These are phyloP conservation scores for Anarsia innoxiella DNA, from an alignment of 2,888 invertebrate species.

Conservation along the genomic window DNA sequence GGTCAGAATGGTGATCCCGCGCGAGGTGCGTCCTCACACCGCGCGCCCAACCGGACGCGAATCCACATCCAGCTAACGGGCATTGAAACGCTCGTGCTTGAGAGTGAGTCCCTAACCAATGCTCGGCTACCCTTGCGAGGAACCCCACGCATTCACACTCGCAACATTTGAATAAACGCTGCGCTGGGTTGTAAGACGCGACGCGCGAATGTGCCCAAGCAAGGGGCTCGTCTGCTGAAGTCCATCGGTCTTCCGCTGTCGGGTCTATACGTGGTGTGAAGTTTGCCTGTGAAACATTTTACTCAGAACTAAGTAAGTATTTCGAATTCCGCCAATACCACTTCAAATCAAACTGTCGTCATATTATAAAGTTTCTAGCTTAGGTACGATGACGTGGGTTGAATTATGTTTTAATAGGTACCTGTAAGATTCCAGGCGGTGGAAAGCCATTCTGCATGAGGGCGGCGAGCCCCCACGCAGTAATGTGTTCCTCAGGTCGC, in stretches of 20 bases:
- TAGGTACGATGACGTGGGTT: background rate
- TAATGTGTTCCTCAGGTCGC: conserved; percentile 83
- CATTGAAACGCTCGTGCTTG: conserved; percentile 80
- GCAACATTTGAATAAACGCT: conserved; percentile 83
- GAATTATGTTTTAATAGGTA: too few relatives aligned
- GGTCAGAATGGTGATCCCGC: conserved; percentile 81
- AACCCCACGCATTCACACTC: conserved; percentile 86
- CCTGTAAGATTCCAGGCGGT: conserved; percentile 76
- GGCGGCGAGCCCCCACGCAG: conserved; percentile 83
- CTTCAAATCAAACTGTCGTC: too few relatives aligned
- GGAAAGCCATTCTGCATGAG: conserved; percentile 85
- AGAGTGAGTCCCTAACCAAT: conserved; percentile 82
- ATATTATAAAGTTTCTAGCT: too few relatives aligned
- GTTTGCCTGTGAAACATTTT: conserved; percentile 66
- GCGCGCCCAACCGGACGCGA: conserved; percentile 84
- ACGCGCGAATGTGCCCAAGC: conserved; percentile 87
- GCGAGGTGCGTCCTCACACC: conserved; percentile 83
- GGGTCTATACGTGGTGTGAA: conserved; percentile 72
- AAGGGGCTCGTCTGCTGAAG: conserved; percentile 81
- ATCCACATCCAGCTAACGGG: conserved; percentile 81
- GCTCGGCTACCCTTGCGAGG: conserved; percentile 82
- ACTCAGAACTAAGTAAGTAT: too few relatives aligned
- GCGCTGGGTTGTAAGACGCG: conserved; percentile 85
- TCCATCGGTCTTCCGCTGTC: conserved; percentile 76
- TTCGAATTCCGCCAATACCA: too few relatives aligned